Base-by-base conservation (phyloP, 1,140 invertebrate genomes). In the Wiebesia pumilae region DNA sequence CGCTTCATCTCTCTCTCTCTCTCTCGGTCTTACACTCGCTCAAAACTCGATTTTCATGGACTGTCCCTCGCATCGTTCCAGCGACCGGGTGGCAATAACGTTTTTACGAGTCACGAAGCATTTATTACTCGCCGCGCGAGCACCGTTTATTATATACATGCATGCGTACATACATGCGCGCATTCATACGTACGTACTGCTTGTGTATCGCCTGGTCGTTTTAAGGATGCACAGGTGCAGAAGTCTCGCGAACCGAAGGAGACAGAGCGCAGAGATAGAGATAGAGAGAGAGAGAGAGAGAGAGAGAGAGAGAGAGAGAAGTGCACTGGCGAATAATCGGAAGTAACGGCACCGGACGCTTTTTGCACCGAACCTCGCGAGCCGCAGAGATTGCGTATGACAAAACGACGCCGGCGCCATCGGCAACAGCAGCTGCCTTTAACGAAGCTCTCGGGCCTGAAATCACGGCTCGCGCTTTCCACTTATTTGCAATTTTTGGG, bases 31-130 rank as follows among this genome's bases (percentile, higher is more conserved):
- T 21, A 12, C 71, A 73, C 54, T 0, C 81, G 47, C 81, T 75
- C 81, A 35, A 71, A 83, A 51, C 71, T 84, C 79, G 65, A 33
- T 77, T 87, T 88, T 88, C 85, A 84, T 87, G 86, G 77, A 67
- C 82, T 88, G 88, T 89, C 88, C 87, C 81, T 89, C 83, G 71
- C 62, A 78, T 89, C 91, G 88, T 87, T 78, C 87, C 67, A 84
- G 79, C 89, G 89, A 88, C 88, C 89, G 90, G 89, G 90, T 91
- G 87, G 91, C 89, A 91, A 92, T 93, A 93, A 93, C 90, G 89
- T 91, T 93, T 93, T 93, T 93, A 93, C 91, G 92, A 93, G 91
- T 91, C 90, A 91, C 92, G 91, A 92, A 92, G 92, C 91, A 93
- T 93, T 93, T 93, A 93, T 93, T 92, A 91, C 92, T 88, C 35